A percentile compares a stretch with the other conserved stretches of the same genome.
Conservation (phyloP, 2,797 vertebrate species). For the Gadopsis bispinosus region DNA sequence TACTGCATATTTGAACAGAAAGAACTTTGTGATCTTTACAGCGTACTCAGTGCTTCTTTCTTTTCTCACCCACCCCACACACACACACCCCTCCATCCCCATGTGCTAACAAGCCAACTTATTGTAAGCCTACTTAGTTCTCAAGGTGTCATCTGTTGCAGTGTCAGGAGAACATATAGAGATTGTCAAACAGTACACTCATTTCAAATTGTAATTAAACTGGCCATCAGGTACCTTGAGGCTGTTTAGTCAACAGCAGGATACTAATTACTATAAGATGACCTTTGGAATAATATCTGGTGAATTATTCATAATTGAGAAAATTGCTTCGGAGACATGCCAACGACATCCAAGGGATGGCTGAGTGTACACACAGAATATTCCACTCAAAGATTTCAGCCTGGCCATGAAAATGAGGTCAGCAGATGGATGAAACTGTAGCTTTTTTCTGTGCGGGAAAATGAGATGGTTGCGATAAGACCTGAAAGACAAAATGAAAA, state of each 20-base stretch:
- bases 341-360: slow-evolving; percentile 77
- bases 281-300: slow-evolving; percentile 91
- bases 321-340: slow-evolving; percentile 86
- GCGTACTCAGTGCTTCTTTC: slow-evolving; percentile 28
- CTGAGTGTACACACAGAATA: slow-evolving; percentile 63
- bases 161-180: slow-evolving; percentile 86
- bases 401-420: slow-evolving; percentile 68
- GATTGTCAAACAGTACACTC: slow-evolving; percentile 87
- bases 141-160: slow-evolving; percentile 84
- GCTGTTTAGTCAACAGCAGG: slow-evolving; percentile 91
- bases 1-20: slow-evolving; percentile 76
- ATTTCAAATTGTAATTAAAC: slow-evolving; percentile 92
- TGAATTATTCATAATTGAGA: slow-evolving; percentile 90
- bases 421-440: slow-evolving; percentile 53
- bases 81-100: slow-evolving; percentile 36
- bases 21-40: slow-evolving; percentile 65
- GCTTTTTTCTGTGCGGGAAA: slow-evolving; percentile 35
- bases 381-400: slow-evolving; percentile 64
- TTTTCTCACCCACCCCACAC: slow-evolving; percentile 12
- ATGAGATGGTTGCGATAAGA: slow-evolving; percentile 44
- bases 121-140: slow-evolving; percentile 81
- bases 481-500: slow-evolving; percentile 35
- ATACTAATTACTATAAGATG: slow-evolving; percentile 91
- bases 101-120: slow-evolving; percentile 84
- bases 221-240: slow-evolving; percentile 89